Conservation (phyloP, 2,888 invertebrate genomes). For the Eupithecia inturbata region DNA sequence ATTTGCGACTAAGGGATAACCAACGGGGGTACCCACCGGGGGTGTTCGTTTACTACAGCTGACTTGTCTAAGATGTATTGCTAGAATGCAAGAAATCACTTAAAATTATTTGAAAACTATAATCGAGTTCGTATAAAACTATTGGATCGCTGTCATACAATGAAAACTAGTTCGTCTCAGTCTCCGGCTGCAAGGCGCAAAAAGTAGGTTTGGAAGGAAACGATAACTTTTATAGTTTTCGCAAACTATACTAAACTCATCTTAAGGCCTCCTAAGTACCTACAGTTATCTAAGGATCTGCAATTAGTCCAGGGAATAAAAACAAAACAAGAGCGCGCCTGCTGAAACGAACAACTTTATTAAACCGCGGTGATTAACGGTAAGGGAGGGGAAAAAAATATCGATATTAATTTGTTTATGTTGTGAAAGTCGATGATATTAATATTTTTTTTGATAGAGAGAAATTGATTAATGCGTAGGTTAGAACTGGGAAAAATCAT, state of each 20-base stretch:
- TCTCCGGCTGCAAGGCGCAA: too few species aligned
- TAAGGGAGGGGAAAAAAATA: constrained; percentile 5
- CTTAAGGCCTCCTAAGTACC: neutral
- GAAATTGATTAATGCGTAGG: neutral
- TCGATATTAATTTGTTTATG: neutral
- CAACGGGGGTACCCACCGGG: too few species aligned
- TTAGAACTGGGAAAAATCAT: neutral
- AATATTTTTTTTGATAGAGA: neutral
- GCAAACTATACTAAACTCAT: neutral
- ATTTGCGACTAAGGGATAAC: too few species aligned
- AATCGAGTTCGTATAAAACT: neutral
- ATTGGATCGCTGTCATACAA: neutral
- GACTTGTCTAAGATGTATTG: neutral
- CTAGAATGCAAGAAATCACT: neutral
- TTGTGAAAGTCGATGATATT: neutral
- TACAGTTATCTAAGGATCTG: constrained; percentile 24
- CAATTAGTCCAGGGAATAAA: constrained; percentile 26
- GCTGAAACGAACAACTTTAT: constrained; percentile 32
- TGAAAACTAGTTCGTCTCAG: too few species aligned
- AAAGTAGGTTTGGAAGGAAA: too few species aligned
- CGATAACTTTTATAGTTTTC: neutral
- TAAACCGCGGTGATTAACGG: constrained; percentile 14
- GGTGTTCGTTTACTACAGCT: neutral
- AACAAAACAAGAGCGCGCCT: constrained; percentile 20
- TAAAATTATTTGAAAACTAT: neutral